These are phyloP conservation scores for Chaetops frenatus DNA, from an alignment of 2,113 vertebrate genomes.

Conservation along the genomic window DNA sequence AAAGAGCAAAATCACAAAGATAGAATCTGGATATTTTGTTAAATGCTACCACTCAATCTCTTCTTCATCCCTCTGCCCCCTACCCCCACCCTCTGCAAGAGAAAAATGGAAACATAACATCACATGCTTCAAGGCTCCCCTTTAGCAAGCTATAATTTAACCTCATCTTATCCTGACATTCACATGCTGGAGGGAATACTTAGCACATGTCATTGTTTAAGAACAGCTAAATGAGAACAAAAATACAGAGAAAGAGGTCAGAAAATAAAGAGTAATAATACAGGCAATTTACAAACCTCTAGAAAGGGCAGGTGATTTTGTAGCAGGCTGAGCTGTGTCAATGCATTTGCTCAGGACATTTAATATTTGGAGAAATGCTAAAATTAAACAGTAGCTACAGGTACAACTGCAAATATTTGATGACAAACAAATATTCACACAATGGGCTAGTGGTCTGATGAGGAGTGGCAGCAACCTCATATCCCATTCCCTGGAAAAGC, in stretches of 20 bases:
- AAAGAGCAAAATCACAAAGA: slow-evolving; percentile 18
- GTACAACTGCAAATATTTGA: not conserved
- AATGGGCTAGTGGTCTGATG: not conserved
- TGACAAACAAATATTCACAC: not conserved
- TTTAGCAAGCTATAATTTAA: slow-evolving; percentile 45
- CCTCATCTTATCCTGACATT: slow-evolving; percentile 43
- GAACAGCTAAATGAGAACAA: slow-evolving; percentile 28
- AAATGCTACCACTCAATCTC: not conserved
- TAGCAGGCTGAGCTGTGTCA: not conserved
- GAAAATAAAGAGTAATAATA: slow-evolving; percentile 10
- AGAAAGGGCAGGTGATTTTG: not conserved
- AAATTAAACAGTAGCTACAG: not conserved
- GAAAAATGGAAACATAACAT: not conserved
- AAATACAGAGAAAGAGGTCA: slow-evolving; percentile 28
- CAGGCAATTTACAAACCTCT: slow-evolving; percentile 1
- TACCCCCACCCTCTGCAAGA: not conserved
- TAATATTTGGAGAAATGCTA: not conserved
- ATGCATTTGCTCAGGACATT: not conserved
- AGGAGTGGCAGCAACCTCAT: not conserved
- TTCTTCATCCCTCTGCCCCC: not conserved
- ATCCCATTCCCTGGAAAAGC: not conserved
- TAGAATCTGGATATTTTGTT: not conserved
- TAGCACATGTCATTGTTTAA: not conserved
- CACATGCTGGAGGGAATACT: slow-evolving; percentile 19
- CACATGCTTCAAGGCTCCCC: slow-evolving; percentile 18